Conservation (phyloP, 2,888 invertebrate genomes). For the Bellardia pandia region DNA sequence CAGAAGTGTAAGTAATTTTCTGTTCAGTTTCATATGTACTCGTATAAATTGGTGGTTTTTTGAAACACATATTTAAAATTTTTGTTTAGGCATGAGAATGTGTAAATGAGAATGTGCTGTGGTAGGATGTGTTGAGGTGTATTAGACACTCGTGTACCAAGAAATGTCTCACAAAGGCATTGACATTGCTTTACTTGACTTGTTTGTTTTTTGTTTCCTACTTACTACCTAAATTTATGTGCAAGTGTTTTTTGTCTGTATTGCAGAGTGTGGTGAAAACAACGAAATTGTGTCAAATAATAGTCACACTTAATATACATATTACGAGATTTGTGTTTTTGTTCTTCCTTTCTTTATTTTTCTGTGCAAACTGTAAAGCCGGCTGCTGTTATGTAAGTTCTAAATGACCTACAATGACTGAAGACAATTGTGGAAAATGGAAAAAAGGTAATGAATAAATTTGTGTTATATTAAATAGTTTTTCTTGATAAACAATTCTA, state of each 20-base stretch:
- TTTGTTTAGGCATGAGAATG: not conserved
- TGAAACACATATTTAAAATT: not conserved
- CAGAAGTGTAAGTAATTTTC: not conserved
- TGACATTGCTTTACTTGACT: slow-evolving; percentile 63
- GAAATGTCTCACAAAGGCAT: slow-evolving; percentile 54
- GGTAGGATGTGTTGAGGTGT: not conserved
- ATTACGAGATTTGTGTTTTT: not conserved
- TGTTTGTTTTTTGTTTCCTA: not conserved
- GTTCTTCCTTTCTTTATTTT: slow-evolving; percentile 19
- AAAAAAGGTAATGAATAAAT: not conserved
- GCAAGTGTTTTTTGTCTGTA: slow-evolving; percentile 33
- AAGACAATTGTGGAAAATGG: not conserved
- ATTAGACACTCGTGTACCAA: slow-evolving; percentile 12
- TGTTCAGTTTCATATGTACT: not conserved
- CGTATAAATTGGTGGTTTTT: not conserved
- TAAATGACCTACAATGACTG: slow-evolving; percentile 34
- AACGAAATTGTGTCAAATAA: slow-evolving; percentile 57
- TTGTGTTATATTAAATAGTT: not conserved
- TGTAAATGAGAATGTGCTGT: slow-evolving; percentile 19
- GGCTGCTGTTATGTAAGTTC: slow-evolving; percentile 58
- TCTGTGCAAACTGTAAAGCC: slow-evolving; percentile 50
- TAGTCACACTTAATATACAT: slow-evolving; percentile 13
- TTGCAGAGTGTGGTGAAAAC: not conserved
- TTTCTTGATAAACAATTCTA: too few species aligned
- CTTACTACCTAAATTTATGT: not conserved